Percentiles rank a stretch among this genome's conserved stretches.
phyloP scores from a whole-genome alignment of 2,888 invertebrate genomes.

The Apamea monoglypha region DNA sequence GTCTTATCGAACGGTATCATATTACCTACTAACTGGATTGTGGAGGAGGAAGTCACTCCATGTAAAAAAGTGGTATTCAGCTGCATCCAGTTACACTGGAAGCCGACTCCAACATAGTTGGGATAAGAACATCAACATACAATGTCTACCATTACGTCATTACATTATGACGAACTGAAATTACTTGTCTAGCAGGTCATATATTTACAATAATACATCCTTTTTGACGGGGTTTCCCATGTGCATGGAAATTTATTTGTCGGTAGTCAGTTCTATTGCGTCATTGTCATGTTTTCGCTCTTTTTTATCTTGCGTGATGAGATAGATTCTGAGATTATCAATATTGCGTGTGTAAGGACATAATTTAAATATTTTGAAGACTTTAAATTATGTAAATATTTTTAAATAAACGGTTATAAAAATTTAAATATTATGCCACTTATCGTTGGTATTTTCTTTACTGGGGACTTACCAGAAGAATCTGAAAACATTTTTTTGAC shows the following conservation, averaged over 20 bases:
- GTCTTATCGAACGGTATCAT: background rate
- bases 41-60: background rate
- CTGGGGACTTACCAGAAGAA: background rate
- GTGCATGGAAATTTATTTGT: slow-evolving; percentile 20
- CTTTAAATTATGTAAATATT: too few relatives aligned
- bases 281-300: slow-evolving; percentile 15
- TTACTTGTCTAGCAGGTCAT: background rate
- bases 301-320: background rate
- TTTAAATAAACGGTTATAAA: too few relatives aligned
- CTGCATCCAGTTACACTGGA: background rate
- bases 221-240: background rate
- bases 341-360: background rate
- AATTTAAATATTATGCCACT: too few relatives aligned
- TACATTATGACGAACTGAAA: background rate
- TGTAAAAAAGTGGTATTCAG: background rate
- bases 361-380: background rate
- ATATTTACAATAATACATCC: slow-evolving; percentile 27
- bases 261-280: slow-evolving; percentile 1
- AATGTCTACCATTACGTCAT: background rate
- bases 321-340: background rate
- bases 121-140: background rate
- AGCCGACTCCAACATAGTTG: background rate
- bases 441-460: too few relatives aligned
- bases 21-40: background rate
- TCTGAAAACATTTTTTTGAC: background rate